Evolutionary conservation across 2,113 vertebrate species (phyloP).

Genomic region (Diphyllodes magnificus): DNA sequence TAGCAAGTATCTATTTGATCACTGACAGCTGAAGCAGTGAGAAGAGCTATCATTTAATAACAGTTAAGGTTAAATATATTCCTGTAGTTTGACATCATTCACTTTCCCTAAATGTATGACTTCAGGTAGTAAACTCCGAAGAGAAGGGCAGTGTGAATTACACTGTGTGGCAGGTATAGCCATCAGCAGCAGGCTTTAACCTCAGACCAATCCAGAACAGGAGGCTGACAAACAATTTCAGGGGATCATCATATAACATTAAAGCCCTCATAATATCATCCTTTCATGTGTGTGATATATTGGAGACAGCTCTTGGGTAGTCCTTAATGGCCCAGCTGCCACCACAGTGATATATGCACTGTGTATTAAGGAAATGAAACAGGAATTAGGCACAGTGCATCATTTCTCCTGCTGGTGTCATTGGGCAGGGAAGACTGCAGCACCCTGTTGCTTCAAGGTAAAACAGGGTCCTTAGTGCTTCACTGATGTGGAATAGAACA

Average conservation of each 20-base stretch:
- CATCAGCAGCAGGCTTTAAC: background rate
- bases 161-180: background rate
- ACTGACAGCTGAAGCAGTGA: conserved; percentile 17
- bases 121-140: background rate
- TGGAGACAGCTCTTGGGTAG: background rate
- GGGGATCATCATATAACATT: background rate
- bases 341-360: background rate
- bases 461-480: background rate
- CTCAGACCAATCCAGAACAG: background rate
- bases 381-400: background rate
- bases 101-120: background rate
- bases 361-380: conserved; percentile 29
- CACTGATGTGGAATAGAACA: background rate
- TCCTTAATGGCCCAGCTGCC: conserved; percentile 6
- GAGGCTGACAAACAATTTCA: conserved; percentile 6
- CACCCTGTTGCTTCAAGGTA: background rate
- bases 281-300: background rate
- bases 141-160: background rate
- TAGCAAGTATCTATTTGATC: conserved; percentile 6
- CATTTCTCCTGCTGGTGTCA: background rate
- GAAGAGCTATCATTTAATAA: conserved; percentile 8
- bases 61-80: conserved; percentile 36
- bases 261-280: conserved; percentile 14
- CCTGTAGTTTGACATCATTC: background rate
- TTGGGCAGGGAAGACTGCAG: background rate